These are phyloP conservation scores for Hydropotes inermis DNA, from an alignment of 2,113 vertebrate species.

Conservation along the genomic window DNA sequence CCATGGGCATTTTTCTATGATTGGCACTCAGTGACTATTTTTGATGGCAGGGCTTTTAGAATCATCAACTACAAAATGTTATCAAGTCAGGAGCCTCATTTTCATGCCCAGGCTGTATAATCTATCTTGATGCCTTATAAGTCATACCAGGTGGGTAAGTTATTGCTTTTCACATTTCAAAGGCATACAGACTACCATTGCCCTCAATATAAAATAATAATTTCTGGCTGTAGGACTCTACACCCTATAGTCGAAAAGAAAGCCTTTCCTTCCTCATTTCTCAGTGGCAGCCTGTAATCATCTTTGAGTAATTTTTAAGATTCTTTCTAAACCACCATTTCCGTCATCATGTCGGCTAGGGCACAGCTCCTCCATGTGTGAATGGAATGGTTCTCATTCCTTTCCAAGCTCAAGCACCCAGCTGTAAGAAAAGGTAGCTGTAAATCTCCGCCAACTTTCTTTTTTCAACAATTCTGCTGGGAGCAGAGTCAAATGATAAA, in stretches of 20 bases:
- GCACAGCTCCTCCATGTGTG: background rate
- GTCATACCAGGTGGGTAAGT: slow-evolving; percentile 33
- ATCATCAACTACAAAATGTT: background rate
- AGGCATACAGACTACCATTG: slow-evolving; percentile 14
- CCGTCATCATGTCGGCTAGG: background rate
- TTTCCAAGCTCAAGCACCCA: slow-evolving; percentile 13
- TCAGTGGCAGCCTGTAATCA: slow-evolving; percentile 67
- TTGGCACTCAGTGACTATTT: background rate
- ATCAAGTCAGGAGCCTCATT: background rate
- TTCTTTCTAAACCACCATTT: slow-evolving; percentile 41
- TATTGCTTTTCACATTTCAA: slow-evolving; percentile 58
- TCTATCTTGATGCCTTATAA: slow-evolving; percentile 4
- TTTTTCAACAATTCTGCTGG: background rate
- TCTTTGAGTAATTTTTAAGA: slow-evolving; percentile 40
- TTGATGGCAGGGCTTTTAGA: background rate
- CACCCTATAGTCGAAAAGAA: slow-evolving; percentile 26
- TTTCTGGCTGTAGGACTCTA: slow-evolving; percentile 39
- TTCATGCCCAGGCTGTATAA: background rate
- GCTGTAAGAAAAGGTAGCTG: background rate
- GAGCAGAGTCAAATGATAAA: background rate
- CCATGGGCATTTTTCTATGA: background rate
- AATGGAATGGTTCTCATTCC: slow-evolving; percentile 5
- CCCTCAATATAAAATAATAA: slow-evolving; percentile 64
- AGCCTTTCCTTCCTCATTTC: slow-evolving; percentile 64
- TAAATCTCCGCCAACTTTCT: slow-evolving; percentile 11